A percentile compares a stretch with the other conserved stretches of the same genome.
These are phyloP conservation scores for Rhorus exstirpatorius DNA, from an alignment of 2,888 invertebrate genomes.

Conservation along the genomic window DNA sequence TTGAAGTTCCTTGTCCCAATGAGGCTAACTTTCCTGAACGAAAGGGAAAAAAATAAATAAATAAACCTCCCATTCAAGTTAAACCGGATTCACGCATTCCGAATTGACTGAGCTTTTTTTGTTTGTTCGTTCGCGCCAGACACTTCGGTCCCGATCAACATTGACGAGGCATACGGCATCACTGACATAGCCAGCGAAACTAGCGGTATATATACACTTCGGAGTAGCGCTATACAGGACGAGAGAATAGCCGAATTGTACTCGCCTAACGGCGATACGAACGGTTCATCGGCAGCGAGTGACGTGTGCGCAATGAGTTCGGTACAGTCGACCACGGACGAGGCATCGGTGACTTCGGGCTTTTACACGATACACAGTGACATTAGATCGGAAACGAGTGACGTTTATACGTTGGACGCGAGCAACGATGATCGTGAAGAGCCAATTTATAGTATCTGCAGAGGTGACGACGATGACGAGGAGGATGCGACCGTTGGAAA, in stretches of 20 bases:
- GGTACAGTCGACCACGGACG: conserved; percentile 84
- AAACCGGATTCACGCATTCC: background rate
- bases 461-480: conserved; percentile 80
- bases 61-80: too few relatives aligned
- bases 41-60: too few relatives aligned
- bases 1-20: too few relatives aligned
- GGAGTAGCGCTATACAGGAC: conserved; percentile 86
- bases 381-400: conserved; percentile 83
- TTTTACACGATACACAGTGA: conserved; percentile 85
- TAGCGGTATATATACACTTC: conserved; percentile 94
- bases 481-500: conserved; percentile 59
- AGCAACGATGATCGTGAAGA: conserved; percentile 81
- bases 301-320: conserved; percentile 83
- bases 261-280: conserved; percentile 79
- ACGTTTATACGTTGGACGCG: conserved; percentile 82
- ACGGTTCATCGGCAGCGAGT: conserved; percentile 81
- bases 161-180: conserved; percentile 72
- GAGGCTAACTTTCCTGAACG: too few relatives aligned
- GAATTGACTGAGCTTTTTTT: background rate
- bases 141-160: conserved; percentile 56
- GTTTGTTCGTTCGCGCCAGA: conserved; percentile 27
- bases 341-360: conserved; percentile 84
- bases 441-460: conserved; percentile 84
- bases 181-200: conserved; percentile 91
- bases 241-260: conserved; percentile 81